Conservation (phyloP, 2,113 vertebrate species). For the Eudyptes chrysolophus region DNA sequence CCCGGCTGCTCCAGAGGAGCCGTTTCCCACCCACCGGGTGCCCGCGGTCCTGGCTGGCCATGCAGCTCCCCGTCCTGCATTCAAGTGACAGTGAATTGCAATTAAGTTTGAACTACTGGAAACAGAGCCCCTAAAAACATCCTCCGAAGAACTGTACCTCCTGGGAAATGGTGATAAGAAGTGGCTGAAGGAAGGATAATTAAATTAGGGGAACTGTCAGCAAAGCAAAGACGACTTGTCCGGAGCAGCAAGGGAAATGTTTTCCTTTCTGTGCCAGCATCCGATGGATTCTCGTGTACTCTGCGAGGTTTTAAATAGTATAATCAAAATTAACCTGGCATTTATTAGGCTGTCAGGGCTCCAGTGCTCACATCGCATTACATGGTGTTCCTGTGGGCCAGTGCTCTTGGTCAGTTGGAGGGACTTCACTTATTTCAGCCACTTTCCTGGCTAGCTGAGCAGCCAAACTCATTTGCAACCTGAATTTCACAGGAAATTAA, state of each 20-base stretch:
- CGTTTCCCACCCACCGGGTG: neutral
- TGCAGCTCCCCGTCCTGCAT: neutral
- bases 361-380: neutral
- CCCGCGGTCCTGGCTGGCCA: accelerated
- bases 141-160: neutral
- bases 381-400: accelerated
- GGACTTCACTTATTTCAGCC: neutral
- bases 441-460: neutral
- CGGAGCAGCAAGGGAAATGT: accelerated
- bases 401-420: neutral
- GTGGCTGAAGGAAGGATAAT: neutral
- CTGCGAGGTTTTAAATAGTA: neutral
- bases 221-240: neutral
- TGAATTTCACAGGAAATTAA: conserved; percentile 42
- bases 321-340: neutral
- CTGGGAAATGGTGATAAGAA: neutral
- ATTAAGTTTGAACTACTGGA: neutral
- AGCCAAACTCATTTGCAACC: conserved; percentile 22
- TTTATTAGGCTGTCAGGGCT: neutral
- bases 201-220: neutral
- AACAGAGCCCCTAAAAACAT: neutral
- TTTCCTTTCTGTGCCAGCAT: neutral
- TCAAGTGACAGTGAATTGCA: neutral
- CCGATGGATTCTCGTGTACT: neutral
- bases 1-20: neutral